phyloP scores from a whole-genome alignment of 2,888 invertebrate species.

The Drosophila histrio region DNA sequence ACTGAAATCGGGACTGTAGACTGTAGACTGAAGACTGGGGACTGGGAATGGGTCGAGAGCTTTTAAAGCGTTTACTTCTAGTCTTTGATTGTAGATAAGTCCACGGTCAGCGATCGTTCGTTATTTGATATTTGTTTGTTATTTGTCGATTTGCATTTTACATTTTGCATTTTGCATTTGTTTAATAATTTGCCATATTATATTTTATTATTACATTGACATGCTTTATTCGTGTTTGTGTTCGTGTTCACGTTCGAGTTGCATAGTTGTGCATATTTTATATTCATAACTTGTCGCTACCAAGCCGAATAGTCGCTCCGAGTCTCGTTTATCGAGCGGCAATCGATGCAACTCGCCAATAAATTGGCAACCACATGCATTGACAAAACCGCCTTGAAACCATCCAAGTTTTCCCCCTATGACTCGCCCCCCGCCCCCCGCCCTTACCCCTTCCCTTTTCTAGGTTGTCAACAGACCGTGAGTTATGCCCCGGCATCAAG shows the following conservation, averaged over 20 bases:
- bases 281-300: slow-evolving; percentile 79
- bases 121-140: not conserved
- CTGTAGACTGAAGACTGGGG: not conserved
- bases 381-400: slow-evolving; percentile 66
- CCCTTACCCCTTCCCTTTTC: not conserved
- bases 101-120: slow-evolving; percentile 30
- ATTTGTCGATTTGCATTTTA: slow-evolving; percentile 3
- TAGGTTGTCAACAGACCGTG: slow-evolving; percentile 15
- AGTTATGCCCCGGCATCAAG: slow-evolving; percentile 60
- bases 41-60: slow-evolving; percentile 59
- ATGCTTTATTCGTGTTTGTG: slow-evolving; percentile 70
- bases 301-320: slow-evolving; percentile 31
- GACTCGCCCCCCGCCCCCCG: not conserved
- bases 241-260: slow-evolving; percentile 43
- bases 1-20: slow-evolving; percentile 2
- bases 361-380: slow-evolving; percentile 65
- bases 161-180: slow-evolving; percentile 66
- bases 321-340: slow-evolving; percentile 69
- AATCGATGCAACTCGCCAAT: slow-evolving; percentile 77
- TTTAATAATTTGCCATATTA: slow-evolving; percentile 77
- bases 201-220: slow-evolving; percentile 75
- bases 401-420: slow-evolving; percentile 21
- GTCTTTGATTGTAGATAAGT: slow-evolving; percentile 72
- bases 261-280: slow-evolving; percentile 81
- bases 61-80: slow-evolving; percentile 75